Conservation (phyloP, 1,140 invertebrate genomes). For the Trachymyrmex cornetzi region DNA sequence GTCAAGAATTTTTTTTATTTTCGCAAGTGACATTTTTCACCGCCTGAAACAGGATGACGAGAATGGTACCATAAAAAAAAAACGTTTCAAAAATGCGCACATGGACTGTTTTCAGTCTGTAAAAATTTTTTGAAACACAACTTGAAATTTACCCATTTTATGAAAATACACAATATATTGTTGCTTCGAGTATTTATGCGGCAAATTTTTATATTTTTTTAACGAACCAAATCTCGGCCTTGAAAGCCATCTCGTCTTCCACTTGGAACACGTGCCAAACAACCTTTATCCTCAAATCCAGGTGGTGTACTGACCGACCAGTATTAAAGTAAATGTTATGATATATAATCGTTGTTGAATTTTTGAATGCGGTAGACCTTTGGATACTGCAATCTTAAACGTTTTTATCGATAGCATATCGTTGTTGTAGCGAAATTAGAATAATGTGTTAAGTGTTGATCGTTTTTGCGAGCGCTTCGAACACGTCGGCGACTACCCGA, state of each 20-base stretch:
- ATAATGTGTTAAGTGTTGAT: conserved; percentile 39
- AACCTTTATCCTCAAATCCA: conserved; percentile 5
- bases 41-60: conserved; percentile 41
- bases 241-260: conserved; percentile 38
- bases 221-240: conserved; percentile 4
- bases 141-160: not conserved
- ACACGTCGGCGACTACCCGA: conserved; percentile 41
- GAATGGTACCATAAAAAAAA: conserved; percentile 16
- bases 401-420: conserved; percentile 50
- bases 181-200: not conserved
- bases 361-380: conserved; percentile 57
- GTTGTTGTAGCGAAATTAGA: conserved; percentile 65
- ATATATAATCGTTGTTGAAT: conserved; percentile 46
- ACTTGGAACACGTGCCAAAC: conserved; percentile 55
- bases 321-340: conserved; percentile 70
- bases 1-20: conserved; percentile 30
- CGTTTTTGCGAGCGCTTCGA: conserved; percentile 41
- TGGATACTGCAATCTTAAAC: conserved; percentile 58
- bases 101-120: not conserved
- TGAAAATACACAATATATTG: not conserved
- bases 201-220: conserved; percentile 2
- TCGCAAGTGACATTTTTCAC: conserved; percentile 18
- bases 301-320: conserved; percentile 60
- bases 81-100: not conserved
- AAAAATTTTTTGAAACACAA: conserved; percentile 16